A percentile compares a stretch with the other conserved stretches of the same genome.
Evolutionary conservation across 2,888 invertebrate genomes (phyloP).

Genomic region (Amblyjoppa fuscipennis): DNA sequence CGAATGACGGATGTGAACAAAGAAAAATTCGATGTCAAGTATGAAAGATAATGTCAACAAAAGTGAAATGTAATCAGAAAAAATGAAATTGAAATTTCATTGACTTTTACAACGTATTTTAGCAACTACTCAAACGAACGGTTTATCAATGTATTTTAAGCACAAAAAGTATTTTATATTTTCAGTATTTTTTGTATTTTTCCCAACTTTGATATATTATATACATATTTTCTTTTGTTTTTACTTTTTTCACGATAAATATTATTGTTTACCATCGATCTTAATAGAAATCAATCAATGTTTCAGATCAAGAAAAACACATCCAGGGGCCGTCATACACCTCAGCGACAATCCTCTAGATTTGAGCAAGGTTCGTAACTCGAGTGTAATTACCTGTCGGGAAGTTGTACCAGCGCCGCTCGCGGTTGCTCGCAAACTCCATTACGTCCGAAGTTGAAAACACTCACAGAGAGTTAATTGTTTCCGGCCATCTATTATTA

Average conservation of each 20-base stretch:
- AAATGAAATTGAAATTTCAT: too few relatives aligned
- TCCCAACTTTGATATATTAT: background rate
- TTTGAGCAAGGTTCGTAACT: slow-evolving; percentile 92
- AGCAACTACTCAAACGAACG: too few relatives aligned
- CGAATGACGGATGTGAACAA: too few relatives aligned
- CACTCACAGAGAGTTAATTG: background rate
- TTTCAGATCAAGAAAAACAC: slow-evolving; percentile 96
- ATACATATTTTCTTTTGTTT: background rate
- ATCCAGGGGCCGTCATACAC: slow-evolving; percentile 98
- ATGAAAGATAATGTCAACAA: too few relatives aligned
- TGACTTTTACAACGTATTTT: too few relatives aligned
- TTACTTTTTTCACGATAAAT: background rate
- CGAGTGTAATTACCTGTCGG: slow-evolving; percentile 27
- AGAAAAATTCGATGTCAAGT: too few relatives aligned
- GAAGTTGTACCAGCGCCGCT: slow-evolving; percentile 6
- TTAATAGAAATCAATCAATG: slow-evolving; percentile 48
- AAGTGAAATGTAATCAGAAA: too few relatives aligned
- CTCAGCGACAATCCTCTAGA: slow-evolving; percentile 99
- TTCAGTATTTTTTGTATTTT: too few relatives aligned
- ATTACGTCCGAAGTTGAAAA: background rate
- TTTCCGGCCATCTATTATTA: background rate
- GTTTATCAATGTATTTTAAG: too few relatives aligned
- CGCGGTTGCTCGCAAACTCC: slow-evolving; percentile 21
- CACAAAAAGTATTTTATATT: too few relatives aligned
- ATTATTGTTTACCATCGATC: background rate